Evolutionary conservation across 2,797 vertebrate species (phyloP).

Genomic region (Carapus acus): DNA sequence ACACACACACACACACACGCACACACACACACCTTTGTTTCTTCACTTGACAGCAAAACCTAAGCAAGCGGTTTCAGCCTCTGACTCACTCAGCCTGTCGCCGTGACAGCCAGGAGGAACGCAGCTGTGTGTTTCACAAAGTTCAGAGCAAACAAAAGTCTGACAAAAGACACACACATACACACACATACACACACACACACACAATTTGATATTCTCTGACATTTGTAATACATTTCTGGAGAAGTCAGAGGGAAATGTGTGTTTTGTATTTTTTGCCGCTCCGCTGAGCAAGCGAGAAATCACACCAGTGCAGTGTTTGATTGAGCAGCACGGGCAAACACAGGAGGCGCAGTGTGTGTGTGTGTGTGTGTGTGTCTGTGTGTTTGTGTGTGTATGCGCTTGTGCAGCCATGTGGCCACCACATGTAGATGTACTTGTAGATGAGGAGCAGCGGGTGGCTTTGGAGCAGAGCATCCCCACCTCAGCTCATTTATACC

Average conservation of each 20-base stretch:
- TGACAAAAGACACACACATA: constrained; percentile 30
- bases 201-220: constrained; percentile 9
- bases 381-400: constrained; percentile 1
- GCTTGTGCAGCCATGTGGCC: constrained; percentile 47
- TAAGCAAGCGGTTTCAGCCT: constrained; percentile 16
- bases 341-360: constrained; percentile 5
- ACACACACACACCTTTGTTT: neutral
- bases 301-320: constrained; percentile 44
- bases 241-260: constrained; percentile 11
- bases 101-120: neutral
- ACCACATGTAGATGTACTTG: no score
- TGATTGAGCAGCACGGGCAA: constrained; percentile 38
- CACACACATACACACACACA: constrained; percentile 12
- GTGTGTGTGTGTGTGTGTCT: neutral
- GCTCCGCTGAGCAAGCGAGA: constrained; percentile 44
- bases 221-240: neutral
- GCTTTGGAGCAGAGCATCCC: constrained; percentile 41
- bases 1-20: neutral
- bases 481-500: constrained; percentile 56
- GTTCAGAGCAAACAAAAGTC: neutral
- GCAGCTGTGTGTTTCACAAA: constrained; percentile 3
- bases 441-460: constrained; percentile 51
- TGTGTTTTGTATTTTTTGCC: constrained; percentile 31
- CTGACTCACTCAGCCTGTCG: constrained; percentile 12
- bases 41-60: constrained; percentile 26